Evolutionary conservation across 2,797 vertebrate genomes (phyloP).

Genomic region (Pangasius krempfi): DNA sequence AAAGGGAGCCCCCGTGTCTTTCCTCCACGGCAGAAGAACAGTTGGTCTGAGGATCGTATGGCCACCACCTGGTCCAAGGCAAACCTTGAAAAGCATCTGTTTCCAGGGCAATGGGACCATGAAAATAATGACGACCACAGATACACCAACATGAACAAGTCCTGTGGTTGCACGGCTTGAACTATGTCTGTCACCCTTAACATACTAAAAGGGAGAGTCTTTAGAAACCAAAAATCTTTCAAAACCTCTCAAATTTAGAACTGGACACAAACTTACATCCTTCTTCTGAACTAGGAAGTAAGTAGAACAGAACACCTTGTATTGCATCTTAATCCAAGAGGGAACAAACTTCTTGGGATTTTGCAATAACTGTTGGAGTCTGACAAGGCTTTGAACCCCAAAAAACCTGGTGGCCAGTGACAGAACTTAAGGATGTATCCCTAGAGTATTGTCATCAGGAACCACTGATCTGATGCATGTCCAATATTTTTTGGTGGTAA

Average conservation of each 20-base stretch:
- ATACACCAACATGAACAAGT: not conserved
- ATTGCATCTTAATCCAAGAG: not conserved
- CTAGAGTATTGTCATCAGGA: not conserved
- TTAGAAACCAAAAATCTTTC: not conserved
- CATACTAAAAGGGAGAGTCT: not conserved
- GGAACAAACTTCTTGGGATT: not conserved
- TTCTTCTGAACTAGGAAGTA: not conserved
- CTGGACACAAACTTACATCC: not conserved
- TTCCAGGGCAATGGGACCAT: not conserved
- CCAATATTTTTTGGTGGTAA: not conserved
- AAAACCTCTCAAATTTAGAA: not conserved
- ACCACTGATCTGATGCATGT: not conserved
- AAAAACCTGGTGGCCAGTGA: not conserved
- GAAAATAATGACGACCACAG: not conserved
- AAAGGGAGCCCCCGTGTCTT: not conserved
- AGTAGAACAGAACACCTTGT: not conserved
- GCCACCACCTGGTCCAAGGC: not conserved
- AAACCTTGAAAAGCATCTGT: conserved; percentile 5
- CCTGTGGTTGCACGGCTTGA: not conserved
- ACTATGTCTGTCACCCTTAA: not conserved
- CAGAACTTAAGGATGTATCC: not conserved
- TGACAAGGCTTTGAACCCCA: not conserved
- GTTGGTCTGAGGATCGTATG: conserved; percentile 1
- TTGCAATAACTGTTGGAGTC: not conserved
- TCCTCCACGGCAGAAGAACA: not conserved